These are phyloP conservation scores for Corticium candelabrum DNA, from an alignment of 37 sponge, comb jelly and placozoan species.

Conservation along the genomic window DNA sequence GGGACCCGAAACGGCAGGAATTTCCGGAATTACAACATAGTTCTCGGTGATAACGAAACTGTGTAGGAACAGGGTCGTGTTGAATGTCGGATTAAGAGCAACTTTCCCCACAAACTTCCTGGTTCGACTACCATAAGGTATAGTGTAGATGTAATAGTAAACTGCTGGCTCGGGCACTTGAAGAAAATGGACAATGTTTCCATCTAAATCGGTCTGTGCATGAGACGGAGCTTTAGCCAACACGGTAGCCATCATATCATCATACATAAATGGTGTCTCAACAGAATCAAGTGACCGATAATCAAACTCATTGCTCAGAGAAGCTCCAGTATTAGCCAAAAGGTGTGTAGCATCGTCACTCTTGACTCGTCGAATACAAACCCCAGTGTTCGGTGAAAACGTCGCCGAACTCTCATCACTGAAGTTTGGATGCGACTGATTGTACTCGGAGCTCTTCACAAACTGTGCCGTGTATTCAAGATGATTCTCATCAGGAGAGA, in stretches of 20 bases:
- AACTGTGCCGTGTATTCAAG: not conserved
- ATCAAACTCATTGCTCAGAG: not conserved
- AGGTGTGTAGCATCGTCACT: not conserved
- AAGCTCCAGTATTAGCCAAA: not conserved
- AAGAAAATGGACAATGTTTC: not conserved
- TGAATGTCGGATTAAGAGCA: not conserved
- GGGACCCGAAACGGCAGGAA: not conserved
- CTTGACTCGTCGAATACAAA: not conserved
- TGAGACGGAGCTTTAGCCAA: not conserved
- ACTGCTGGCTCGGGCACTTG: not conserved
- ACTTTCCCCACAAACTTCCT: not conserved
- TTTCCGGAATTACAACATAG: not conserved
- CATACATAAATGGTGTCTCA: not conserved
- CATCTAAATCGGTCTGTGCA: not conserved
- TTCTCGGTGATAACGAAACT: slow-evolving; percentile 5
- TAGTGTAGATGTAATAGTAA: not conserved
- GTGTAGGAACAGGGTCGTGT: not conserved
- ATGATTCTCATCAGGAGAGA: not conserved
- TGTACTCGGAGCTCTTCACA: not conserved
- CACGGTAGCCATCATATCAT: not conserved
- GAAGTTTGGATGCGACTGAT: not conserved
- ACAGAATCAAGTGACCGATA: not conserved
- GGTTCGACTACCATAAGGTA: not conserved
- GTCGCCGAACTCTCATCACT: not conserved
- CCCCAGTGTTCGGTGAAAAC: not conserved